Conservation (phyloP, 2,888 invertebrate genomes). For the Caenorhabditis drosophilae region DNA sequence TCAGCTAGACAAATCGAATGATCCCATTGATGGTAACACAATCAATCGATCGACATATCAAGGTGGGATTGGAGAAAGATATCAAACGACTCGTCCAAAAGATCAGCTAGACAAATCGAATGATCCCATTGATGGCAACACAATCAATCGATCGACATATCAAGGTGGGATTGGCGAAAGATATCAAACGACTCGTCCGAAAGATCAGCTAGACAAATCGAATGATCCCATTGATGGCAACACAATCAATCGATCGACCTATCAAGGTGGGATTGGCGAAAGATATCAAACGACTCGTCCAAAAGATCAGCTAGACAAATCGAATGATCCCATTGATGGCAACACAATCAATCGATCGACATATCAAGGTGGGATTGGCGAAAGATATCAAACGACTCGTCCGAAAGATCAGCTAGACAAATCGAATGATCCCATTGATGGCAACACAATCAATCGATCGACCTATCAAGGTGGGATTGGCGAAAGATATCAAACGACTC, state of each 20-base stretch:
- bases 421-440: slow-evolving; percentile 9
- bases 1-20: slow-evolving; percentile 8
- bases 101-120: slow-evolving; percentile 9
- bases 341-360: slow-evolving; percentile 12
- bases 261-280: slow-evolving; percentile 14
- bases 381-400: slow-evolving; percentile 6
- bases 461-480: slow-evolving; percentile 13
- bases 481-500: slow-evolving; percentile 6
- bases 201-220: slow-evolving; percentile 10
- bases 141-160: slow-evolving; percentile 13
- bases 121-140: slow-evolving; percentile 6
- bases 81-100: slow-evolving; percentile 6
- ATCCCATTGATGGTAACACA: slow-evolving; percentile 7
- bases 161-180: slow-evolving; percentile 13
- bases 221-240: slow-evolving; percentile 6
- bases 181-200: slow-evolving; percentile 7
- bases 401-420: slow-evolving; percentile 11
- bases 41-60: slow-evolving; percentile 13
- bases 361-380: slow-evolving; percentile 11
- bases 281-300: slow-evolving; percentile 8
- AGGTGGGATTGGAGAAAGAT: slow-evolving; percentile 13
- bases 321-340: slow-evolving; percentile 8
- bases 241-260: slow-evolving; percentile 10
- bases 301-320: slow-evolving; percentile 9
- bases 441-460: slow-evolving; percentile 8